These are phyloP conservation scores for Abscondita cerata DNA, from an alignment of 2,888 invertebrate genomes.

Conservation along the genomic window DNA sequence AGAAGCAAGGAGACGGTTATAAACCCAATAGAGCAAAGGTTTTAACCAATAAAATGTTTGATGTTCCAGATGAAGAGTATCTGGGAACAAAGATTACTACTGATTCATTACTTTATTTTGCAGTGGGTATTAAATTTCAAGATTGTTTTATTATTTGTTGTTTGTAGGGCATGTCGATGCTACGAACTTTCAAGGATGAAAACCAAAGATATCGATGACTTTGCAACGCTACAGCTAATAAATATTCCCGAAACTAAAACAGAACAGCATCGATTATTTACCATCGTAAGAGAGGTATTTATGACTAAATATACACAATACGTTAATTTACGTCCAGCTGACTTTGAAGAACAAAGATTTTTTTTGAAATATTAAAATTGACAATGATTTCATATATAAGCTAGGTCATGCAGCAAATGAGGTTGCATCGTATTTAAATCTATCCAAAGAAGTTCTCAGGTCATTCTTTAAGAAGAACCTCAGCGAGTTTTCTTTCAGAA, in stretches of 20 bases:
- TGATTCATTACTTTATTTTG: background rate
- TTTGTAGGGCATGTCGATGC: no score
- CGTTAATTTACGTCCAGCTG: no score
- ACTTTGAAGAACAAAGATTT: no score
- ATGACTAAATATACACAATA: background rate
- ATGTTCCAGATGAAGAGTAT: background rate
- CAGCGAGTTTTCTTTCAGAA: no score
- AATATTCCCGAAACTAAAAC: background rate
- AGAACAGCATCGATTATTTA: background rate
- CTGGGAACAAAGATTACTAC: background rate
- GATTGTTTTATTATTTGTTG: background rate
- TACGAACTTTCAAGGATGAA: no score
- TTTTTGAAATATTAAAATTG: no score
- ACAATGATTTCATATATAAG: no score
- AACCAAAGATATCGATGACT: background rate
- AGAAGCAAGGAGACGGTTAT: background rate
- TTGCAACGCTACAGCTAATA: background rate
- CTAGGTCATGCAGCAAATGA: no score
- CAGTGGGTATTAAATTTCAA: background rate
- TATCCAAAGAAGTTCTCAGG: no score
- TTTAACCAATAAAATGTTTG: background rate
- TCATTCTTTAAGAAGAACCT: no score
- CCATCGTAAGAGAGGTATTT: background rate
- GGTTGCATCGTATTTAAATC: no score
- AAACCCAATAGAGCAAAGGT: background rate